Percentiles rank a stretch among this genome's conserved stretches.
These are phyloP conservation scores for Stictonetta naevosa DNA, from an alignment of 2,113 vertebrate species.

Conservation along the genomic window DNA sequence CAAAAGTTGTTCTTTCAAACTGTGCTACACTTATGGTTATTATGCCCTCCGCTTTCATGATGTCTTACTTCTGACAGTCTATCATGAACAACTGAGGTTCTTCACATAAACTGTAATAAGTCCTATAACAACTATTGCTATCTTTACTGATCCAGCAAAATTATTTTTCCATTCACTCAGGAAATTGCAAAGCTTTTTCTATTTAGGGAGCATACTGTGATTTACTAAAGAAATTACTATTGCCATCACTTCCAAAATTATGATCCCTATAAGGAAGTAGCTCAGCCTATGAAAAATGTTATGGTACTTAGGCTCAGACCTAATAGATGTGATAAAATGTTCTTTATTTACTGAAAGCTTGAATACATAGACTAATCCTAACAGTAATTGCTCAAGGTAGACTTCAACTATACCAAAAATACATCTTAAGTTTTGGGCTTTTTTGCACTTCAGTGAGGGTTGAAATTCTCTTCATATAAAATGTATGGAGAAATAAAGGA, in stretches of 20 bases:
- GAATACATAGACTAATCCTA: neutral
- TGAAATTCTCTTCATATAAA: neutral
- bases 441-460: neutral
- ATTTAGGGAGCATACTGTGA: neutral
- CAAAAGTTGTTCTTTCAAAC: neutral
- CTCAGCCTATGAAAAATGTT: neutral
- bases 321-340: neutral
- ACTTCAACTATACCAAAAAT: neutral
- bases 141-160: neutral
- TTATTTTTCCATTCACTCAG: neutral
- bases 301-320: neutral
- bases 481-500: neutral
- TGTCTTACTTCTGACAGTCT: neutral
- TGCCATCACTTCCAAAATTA: conserved; percentile 16
- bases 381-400: neutral
- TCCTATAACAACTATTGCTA: neutral
- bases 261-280: neutral
- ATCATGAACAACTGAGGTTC: neutral
- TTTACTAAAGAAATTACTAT: conserved; percentile 37
- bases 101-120: neutral
- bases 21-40: neutral
- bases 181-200: conserved; percentile 19
- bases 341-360: neutral
- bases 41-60: neutral
- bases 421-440: neutral